Percentiles rank a stretch among this genome's conserved stretches.
Conservation (phyloP, 2,113 vertebrate genomes). For the Rhynchomys soricoides region DNA sequence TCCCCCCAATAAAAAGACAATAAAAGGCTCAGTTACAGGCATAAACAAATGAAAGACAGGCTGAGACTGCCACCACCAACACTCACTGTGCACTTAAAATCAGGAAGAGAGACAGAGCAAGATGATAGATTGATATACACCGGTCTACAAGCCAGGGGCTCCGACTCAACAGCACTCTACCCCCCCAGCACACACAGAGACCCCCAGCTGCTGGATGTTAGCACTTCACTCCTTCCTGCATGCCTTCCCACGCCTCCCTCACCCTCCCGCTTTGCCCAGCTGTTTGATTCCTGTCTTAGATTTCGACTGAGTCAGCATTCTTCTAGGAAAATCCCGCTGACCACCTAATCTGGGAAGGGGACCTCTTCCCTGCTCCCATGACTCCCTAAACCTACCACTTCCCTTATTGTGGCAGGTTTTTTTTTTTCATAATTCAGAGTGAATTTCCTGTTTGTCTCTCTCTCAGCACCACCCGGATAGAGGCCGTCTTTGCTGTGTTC, state of each 20-base stretch:
- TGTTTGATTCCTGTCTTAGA: conserved; percentile 33
- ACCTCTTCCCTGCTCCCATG: conserved; percentile 37
- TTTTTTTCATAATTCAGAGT: conserved; percentile 3
- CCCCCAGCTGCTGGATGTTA: not conserved
- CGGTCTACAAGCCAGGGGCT: not conserved
- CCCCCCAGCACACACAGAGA: fast-evolving
- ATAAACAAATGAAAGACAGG: not conserved
- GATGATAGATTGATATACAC: fast-evolving
- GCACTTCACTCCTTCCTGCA: not conserved
- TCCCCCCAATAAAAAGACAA: no score
- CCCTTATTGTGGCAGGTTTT: conserved; percentile 48
- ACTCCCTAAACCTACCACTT: conserved; percentile 63
- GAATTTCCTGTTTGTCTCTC: conserved; percentile 66
- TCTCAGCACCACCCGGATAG: not conserved
- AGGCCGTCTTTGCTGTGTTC: not conserved
- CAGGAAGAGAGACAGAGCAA: not conserved
- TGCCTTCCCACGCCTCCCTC: not conserved
- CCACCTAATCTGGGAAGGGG: conserved; percentile 63
- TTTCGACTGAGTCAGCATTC: conserved; percentile 61
- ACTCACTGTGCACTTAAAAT: not conserved
- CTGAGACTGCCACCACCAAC: not conserved
- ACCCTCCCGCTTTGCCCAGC: not conserved
- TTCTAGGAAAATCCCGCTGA: conserved; percentile 63
- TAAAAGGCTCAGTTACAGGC: not conserved
- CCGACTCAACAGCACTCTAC: not conserved